Evolutionary conservation across 2,888 invertebrate genomes (phyloP).

Genomic region (Deilephila elpenor): DNA sequence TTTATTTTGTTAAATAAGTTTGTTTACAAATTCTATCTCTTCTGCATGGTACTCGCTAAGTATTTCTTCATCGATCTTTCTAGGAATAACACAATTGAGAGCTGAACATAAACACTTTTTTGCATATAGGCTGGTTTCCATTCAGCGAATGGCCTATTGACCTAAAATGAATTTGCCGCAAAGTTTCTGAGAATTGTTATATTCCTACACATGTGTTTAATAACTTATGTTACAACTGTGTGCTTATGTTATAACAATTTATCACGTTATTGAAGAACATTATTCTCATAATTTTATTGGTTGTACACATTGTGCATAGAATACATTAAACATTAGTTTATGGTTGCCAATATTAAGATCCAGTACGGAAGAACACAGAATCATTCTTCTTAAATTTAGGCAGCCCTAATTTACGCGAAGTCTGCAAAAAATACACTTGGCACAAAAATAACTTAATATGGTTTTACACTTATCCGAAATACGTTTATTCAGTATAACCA

Average conservation of each 20-base stretch:
- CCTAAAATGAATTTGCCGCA: conserved; percentile 1
- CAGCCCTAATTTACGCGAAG: too few relatives aligned
- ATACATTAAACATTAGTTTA: background rate
- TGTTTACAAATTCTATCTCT: background rate
- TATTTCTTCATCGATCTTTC: background rate
- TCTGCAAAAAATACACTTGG: too few relatives aligned
- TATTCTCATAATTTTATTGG: background rate
- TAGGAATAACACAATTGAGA: background rate
- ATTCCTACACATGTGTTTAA: background rate
- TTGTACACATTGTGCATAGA: background rate
- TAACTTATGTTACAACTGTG: too few relatives aligned
- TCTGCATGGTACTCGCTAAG: background rate
- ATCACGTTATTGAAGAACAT: background rate
- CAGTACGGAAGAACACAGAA: too few relatives aligned
- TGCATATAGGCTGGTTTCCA: background rate
- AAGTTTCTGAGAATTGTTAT: conserved; percentile 7
- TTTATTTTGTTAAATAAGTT: background rate
- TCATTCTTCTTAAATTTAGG: too few relatives aligned
- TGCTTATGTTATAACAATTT: background rate
- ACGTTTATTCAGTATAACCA: background rate
- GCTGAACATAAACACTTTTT: background rate
- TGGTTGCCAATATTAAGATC: too few relatives aligned
- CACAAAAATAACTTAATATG: too few relatives aligned
- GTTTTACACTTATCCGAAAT: background rate
- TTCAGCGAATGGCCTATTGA: conserved; percentile 14